Evolutionary conservation across 1,140 invertebrate species (phyloP), one percentile per base, ranked within the genome.

Genomic region (Rhopalosiphum padi): DNA sequence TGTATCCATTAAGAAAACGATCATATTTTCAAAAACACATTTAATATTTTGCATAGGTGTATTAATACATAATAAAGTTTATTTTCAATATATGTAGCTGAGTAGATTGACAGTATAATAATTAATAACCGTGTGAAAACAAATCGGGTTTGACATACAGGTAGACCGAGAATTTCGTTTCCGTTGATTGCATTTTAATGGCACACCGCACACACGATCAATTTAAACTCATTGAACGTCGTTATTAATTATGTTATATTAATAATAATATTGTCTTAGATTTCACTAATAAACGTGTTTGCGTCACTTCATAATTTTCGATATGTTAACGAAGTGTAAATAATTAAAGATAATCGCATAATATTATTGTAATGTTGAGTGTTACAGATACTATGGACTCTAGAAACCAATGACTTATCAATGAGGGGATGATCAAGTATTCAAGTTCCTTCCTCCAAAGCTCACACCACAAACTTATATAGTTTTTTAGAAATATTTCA

Each of bases 291-390:
- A 18, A n/a, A 35, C 11, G 4, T n/a, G 15, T 77, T 77, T n/a
- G 5, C 30, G 15, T 15, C 15, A 77, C n/a, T n/a, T 77, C 18
- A 77, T 4, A 77, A n/a, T 77, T 15, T 77, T 77, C 60, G 5
- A 77, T 77, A n/a, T 18, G 60, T 77, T n/a, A 77, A 77, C n/a
- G 60, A 77, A n/a, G 60, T 77, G 60, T 77, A 77, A 77, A 77
- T n/a, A 77, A n/a, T n/a, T 77, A 68, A 51, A 51, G 60, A 77
- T 77, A 77, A n/a, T 15, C 60, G 60, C 60, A 68, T 77, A 77
- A 77, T n/a, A 77, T 77, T 77, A n/a, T n/a, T n/a, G 15, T 23
- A 2, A 53, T 22, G 22, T 53, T 23, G 4, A n/a, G 4, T 18
- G n/a, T n/a, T 35, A n/a, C 11, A n/a, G 30, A n/a, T 15, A 77